These are phyloP conservation scores for Ranitomeya imitator DNA, from an alignment of 2,113 vertebrate genomes.

Conservation along the genomic window DNA sequence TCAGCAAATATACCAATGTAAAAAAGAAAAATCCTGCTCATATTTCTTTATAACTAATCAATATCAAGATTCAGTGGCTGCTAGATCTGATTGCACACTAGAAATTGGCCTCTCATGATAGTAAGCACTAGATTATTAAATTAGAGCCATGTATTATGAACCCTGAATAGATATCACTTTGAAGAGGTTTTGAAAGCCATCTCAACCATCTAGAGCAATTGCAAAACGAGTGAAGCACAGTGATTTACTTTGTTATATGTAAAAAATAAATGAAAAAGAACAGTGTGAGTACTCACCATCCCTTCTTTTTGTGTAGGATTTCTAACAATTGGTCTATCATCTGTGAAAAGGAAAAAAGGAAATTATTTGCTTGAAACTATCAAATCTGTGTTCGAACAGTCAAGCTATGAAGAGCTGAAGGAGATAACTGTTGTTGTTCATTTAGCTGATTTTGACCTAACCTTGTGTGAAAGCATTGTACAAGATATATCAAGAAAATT, in stretches of 20 bases:
- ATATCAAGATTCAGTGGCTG: background rate
- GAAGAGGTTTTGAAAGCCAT: background rate
- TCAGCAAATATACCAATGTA: background rate
- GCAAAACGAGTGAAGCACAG: background rate
- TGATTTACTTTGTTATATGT: background rate
- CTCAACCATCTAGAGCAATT: conserved; percentile 2
- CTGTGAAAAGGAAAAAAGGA: conserved; percentile 92
- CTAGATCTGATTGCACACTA: background rate
- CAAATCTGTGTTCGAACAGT: conserved; percentile 95
- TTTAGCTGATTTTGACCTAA: conserved; percentile 89
- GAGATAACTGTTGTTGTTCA: conserved; percentile 95
- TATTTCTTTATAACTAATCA: background rate
- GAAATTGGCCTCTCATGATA: background rate
- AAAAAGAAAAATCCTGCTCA: background rate
- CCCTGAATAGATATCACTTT: background rate
- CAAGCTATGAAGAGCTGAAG: conserved; percentile 95
- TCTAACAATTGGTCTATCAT: conserved; percentile 93
- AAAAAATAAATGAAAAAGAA: background rate
- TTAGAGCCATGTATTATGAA: background rate
- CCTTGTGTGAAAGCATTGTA: conserved; percentile 89
- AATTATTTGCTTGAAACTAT: conserved; percentile 96
- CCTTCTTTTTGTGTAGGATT: conserved; percentile 79
- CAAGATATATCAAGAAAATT: conserved; percentile 95
- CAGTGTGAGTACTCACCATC: conserved; percentile 2
- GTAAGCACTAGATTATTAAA: background rate